Conservation (phyloP, 1,140 invertebrate genomes). For the Saccostrea echinata region DNA sequence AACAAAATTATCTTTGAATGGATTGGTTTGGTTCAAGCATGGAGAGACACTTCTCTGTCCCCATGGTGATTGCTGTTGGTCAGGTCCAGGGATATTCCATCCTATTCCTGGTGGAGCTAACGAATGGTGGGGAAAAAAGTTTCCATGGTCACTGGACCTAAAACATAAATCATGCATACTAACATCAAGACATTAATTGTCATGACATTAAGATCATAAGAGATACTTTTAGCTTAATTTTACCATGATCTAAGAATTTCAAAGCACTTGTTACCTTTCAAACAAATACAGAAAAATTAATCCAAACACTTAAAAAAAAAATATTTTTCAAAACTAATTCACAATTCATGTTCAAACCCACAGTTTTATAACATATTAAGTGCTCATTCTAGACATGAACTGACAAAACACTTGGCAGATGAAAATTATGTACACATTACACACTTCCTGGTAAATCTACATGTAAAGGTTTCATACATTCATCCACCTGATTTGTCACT, state of each 20-base stretch:
- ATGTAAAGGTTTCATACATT: neutral
- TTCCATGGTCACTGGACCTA: neutral
- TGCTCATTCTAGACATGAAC: neutral
- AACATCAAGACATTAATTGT: neutral
- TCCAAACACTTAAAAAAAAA: neutral
- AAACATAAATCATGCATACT: neutral
- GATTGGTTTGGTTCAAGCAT: conserved; percentile 18
- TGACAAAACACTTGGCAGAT: neutral
- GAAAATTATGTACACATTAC: neutral
- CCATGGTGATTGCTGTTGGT: neutral
- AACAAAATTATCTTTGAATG: conserved; percentile 45
- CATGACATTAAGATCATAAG: neutral
- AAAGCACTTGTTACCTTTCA: neutral
- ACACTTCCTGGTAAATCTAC: neutral
- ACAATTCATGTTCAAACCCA: neutral
- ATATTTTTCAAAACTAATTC: neutral
- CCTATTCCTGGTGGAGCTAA: neutral
- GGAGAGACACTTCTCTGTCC: conserved; percentile 18
- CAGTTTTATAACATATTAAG: neutral
- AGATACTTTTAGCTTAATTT: neutral
- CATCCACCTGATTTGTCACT: neutral
- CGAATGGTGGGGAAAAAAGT: neutral
- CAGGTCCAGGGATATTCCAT: neutral
- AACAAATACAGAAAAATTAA: neutral
- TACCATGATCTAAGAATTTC: neutral